Evolutionary conservation across 2,888 invertebrate species (phyloP), one percentile per base, ranked within the genome.

Genomic region (Lepidochrysops patricia): DNA sequence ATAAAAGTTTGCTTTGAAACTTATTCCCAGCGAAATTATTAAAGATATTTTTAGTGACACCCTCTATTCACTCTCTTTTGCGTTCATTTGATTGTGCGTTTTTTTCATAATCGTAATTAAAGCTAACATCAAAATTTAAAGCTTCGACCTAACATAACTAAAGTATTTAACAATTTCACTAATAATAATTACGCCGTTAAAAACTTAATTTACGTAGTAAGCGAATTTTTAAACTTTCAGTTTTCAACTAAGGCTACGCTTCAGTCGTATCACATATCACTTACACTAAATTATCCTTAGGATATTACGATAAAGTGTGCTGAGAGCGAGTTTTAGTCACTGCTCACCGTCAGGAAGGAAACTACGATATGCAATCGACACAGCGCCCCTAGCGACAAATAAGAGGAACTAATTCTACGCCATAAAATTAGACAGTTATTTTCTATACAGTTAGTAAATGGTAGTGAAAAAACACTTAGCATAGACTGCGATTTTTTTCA

Each of bases 41-140:
- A n/a, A n/a, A n/a, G n/a, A n/a, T n/a, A 23, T 12, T 19, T 12
- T 37, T 9, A 1, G 32, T 32, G 1, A 1, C 32, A 43, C 7
- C 1, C 15, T 37, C 9, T 43, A 9, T 43, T 9, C 9, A 43
- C 9, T 43, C 7, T 4, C 12, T 43, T 43, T 43, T 43, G 43
- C 19, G 19, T 43, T 23, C 1, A 23, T 19, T 13, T 6, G 15
- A 6, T 43, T 43, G 43, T 43, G 43, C 43, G 43, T 43, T 43
- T 43, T 43, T 19, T 23, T 9, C 9, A 9, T 9, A 32, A 49
- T 15, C 73, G 76, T 84, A 84, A 88, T 88, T 89, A 89, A 89
- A 89, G 88, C 88, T 89, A 87, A 88, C 76, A 82, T 84, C 80
- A 76, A 88, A 54, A 86, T 88, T 89, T 89, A 89, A 89, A 89